These are phyloP conservation scores for Hydrotaea cyrtoneurina DNA, from an alignment of 2,888 invertebrate genomes.

Conservation along the genomic window DNA sequence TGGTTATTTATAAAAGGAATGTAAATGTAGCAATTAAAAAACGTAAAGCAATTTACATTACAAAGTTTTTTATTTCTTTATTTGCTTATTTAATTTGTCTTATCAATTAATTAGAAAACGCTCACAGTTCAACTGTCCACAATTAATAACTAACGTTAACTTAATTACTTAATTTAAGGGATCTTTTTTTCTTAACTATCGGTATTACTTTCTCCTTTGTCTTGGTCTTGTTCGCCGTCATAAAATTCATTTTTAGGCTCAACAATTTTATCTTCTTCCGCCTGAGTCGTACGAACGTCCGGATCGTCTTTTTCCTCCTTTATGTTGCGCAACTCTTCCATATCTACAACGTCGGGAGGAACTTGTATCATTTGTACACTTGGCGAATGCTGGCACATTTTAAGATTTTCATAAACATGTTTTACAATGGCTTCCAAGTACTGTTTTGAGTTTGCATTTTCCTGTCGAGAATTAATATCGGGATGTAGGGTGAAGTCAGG, in stretches of 20 bases:
- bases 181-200: conserved; percentile 76
- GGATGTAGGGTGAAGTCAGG: conserved; percentile 98
- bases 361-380: conserved; percentile 99
- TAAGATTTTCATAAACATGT: conserved; percentile 95
- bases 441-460: conserved; percentile 97
- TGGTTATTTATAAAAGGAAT: no score
- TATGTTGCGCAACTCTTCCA: conserved; percentile 82
- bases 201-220: conserved; percentile 83
- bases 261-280: conserved; percentile 90
- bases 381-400: conserved; percentile 95
- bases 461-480: conserved; percentile 91
- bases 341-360: conserved; percentile 90
- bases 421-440: conserved; percentile 95
- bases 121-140: conserved; percentile 40
- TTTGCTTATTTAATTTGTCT: conserved; percentile 18
- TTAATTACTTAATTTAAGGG: conserved; percentile 6
- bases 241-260: conserved; percentile 94
- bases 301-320: conserved; percentile 90
- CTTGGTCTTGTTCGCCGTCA: conserved; percentile 94
- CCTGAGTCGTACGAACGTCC: conserved; percentile 88
- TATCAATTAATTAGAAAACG: conserved; percentile 43
- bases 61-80: no score
- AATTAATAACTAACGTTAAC: conserved; percentile 10
- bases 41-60: no score
- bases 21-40: no score